These are phyloP conservation scores for Acrossocheilus fasciatus DNA, from an alignment of 2,797 vertebrate species.

Conservation along the genomic window DNA sequence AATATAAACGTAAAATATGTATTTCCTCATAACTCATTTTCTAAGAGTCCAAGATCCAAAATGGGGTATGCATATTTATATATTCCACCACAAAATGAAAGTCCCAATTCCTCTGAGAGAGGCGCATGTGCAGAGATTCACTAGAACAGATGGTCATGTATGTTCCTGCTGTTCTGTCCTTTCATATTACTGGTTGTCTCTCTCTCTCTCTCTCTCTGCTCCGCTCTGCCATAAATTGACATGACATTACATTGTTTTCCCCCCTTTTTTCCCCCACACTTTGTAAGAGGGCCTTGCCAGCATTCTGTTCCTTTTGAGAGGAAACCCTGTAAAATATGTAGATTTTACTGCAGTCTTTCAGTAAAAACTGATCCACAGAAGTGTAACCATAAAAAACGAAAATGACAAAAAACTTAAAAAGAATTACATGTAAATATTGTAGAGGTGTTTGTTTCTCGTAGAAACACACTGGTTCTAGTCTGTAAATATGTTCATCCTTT, in stretches of 20 bases:
- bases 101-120: not conserved
- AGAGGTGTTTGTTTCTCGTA: slow-evolving; percentile 88
- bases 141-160: not conserved
- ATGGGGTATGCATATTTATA: not conserved
- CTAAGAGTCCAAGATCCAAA: not conserved
- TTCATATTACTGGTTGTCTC: slow-evolving; percentile 8
- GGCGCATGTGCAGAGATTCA: not conserved
- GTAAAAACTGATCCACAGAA: slow-evolving; percentile 74
- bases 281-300: slow-evolving; percentile 52
- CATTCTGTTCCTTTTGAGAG: slow-evolving; percentile 64
- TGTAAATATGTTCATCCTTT: slow-evolving; percentile 85
- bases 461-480: slow-evolving; percentile 84
- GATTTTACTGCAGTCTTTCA: slow-evolving; percentile 73
- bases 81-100: not conserved
- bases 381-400: slow-evolving; percentile 65
- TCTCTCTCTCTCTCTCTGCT: slow-evolving; percentile 3
- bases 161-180: not conserved
- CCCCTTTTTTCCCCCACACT: not conserved
- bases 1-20: not conserved
- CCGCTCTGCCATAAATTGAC: slow-evolving; percentile 1
- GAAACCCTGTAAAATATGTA: slow-evolving; percentile 72
- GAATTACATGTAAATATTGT: slow-evolving; percentile 85
- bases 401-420: slow-evolving; percentile 64
- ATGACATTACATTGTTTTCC: slow-evolving; percentile 39
- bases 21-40: not conserved